Base-by-base conservation (phyloP, 1,140 invertebrate genomes). In the Eupeodes corollae region DNA sequence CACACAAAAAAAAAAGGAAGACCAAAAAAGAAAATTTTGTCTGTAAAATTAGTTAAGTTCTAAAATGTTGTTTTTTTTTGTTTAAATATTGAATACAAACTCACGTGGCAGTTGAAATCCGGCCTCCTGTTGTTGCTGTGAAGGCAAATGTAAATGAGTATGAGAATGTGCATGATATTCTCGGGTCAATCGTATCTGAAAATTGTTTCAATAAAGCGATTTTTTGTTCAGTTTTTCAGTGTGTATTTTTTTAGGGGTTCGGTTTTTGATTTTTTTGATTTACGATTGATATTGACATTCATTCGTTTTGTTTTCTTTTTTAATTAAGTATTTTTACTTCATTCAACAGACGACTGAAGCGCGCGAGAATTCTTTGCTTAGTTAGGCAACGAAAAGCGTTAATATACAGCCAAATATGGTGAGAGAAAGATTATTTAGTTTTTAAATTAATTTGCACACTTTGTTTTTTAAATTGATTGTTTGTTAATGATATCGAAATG, bases 141-240 rank as follows among this genome's bases (percentile, higher is more conserved):
- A 78, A 74, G 91, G 88, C 63, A 90, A 81, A 75, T 90, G 88
- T 55, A 86, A 87, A 75, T 93, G 90, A 57, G 88, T 86, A 74
- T 92, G 90, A 56, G 86, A 76, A 58, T 77, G 75, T 66, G 63
- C 63, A 49, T 68, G 63, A 66, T 62, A 68, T 66, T 68, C 66
- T 63, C 65, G 65, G 58, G 65, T 64, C 66, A 68, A 68, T 68
- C 65, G 66, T 68, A 68, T 68, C 66, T 68, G 65, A 61, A 66
- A 67, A 63, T 59, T 65, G 59, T 57, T 53, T 51, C 44, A 51
- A 51, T 44, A 53, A 48, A 40, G 42, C 52, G 46, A 50, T 48
- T 53, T 47, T 50, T 45, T 45, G 43, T 48, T 44, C 38, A 38
- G 35, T 43, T 49, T 52, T 52, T 45, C 10, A 21, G 21, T 14